phyloP scores from a whole-genome alignment of 2,797 vertebrate species.

The Smutsia temminckii region DNA sequence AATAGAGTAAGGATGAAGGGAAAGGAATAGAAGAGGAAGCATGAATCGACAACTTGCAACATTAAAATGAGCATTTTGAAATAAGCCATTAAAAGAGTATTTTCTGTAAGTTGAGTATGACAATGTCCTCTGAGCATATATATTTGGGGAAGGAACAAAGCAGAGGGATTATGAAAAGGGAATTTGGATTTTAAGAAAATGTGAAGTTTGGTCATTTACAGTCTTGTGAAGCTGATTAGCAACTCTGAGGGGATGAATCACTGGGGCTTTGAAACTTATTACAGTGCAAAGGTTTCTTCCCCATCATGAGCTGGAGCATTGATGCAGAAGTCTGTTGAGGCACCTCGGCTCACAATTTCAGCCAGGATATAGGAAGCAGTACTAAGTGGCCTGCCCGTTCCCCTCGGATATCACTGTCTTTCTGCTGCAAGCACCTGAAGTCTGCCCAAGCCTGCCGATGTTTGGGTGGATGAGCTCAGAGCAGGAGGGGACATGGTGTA shows the following conservation, averaged over 20 bases:
- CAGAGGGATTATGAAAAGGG: not conserved
- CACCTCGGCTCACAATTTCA: not conserved
- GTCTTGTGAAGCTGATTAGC: constrained; percentile 56
- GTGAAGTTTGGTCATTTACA: constrained; percentile 5
- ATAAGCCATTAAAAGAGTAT: not conserved
- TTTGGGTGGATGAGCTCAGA: not conserved
- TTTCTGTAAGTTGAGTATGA: constrained; percentile 45
- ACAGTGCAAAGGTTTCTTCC: constrained; percentile 7
- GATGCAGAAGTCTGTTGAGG: not conserved
- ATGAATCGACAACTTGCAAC: not conserved
- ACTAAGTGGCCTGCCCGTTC: not conserved
- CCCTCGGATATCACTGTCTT: not conserved
- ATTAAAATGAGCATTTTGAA: constrained; percentile 25
- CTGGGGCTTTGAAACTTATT: not conserved
- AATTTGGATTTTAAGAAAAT: constrained; percentile 35
- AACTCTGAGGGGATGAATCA: constrained; percentile 54
- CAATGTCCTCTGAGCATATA: not conserved
- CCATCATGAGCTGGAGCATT: not conserved
- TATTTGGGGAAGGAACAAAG: constrained; percentile 54
- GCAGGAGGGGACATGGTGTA: too few relatives aligned
- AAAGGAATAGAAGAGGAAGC: not conserved
- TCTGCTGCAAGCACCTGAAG: not conserved
- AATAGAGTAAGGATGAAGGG: not conserved
- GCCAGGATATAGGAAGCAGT: not conserved
- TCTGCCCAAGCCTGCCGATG: not conserved